These are phyloP conservation scores for Sebastes iracundus DNA, from an alignment of 2,797 vertebrate species.

Conservation along the genomic window DNA sequence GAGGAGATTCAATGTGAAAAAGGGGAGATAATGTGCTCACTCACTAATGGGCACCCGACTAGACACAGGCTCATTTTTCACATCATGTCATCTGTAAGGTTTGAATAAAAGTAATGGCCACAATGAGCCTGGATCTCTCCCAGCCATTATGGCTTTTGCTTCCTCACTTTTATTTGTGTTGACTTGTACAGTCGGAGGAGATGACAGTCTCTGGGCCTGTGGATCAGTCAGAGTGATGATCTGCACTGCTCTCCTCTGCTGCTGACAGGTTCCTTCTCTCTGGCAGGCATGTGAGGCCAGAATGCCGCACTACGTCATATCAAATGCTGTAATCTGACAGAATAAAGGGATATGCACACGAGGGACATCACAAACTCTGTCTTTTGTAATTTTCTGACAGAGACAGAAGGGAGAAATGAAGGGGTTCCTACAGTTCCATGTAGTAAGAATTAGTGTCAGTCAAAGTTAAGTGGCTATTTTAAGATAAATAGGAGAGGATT, in stretches of 20 bases:
- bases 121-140: slow-evolving; percentile 93
- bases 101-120: slow-evolving; percentile 97
- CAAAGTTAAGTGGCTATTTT: slow-evolving; percentile 91
- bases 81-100: slow-evolving; percentile 98
- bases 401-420: slow-evolving; percentile 84
- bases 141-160: slow-evolving; percentile 90
- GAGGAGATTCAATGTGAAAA: slow-evolving; percentile 91
- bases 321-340: slow-evolving; percentile 97
- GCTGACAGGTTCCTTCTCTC: slow-evolving; percentile 95
- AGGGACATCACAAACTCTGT: slow-evolving; percentile 96
- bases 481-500: slow-evolving; percentile 87
- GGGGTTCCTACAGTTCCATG: slow-evolving; percentile 91
- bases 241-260: slow-evolving; percentile 85
- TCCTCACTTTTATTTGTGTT: slow-evolving; percentile 99
- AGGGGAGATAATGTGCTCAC: slow-evolving; percentile 97
- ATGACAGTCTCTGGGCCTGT: slow-evolving; percentile 92
- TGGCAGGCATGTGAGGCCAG: slow-evolving; percentile 89
- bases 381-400: slow-evolving; percentile 95
- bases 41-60: slow-evolving; percentile 99
- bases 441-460: slow-evolving; percentile 98
- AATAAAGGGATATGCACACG: slow-evolving; percentile 82
- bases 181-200: slow-evolving; percentile 96
- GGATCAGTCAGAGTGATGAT: slow-evolving; percentile 97
- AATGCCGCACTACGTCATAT: slow-evolving; percentile 92
- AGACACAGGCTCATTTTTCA: slow-evolving; percentile 99